phyloP scores from a whole-genome alignment of 2,888 invertebrate species.

The Hololepta plana region DNA sequence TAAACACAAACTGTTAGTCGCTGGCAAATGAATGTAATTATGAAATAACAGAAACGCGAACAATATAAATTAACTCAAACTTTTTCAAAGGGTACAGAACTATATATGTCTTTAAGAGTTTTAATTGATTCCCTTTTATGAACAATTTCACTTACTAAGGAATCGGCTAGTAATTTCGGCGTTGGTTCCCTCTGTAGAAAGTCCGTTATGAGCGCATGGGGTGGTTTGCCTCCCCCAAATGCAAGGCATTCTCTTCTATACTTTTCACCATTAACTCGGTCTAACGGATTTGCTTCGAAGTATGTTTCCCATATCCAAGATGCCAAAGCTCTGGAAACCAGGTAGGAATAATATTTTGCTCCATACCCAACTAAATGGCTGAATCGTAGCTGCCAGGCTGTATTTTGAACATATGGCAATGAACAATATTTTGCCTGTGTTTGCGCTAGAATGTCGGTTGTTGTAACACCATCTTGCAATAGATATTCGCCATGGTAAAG shows the following conservation, averaged over 20 bases:
- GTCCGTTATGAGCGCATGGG: conserved; percentile 56
- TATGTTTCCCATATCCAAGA: conserved; percentile 83
- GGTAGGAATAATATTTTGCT: conserved; percentile 95
- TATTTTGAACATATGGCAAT: conserved; percentile 71
- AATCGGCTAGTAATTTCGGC: conserved; percentile 56
- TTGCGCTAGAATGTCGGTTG: conserved; percentile 55
- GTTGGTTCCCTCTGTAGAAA: conserved; percentile 63
- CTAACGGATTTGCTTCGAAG: conserved; percentile 63
- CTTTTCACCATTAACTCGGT: conserved; percentile 56
- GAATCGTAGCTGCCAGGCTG: conserved; percentile 94
- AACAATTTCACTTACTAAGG: too few relatives aligned
- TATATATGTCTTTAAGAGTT: too few relatives aligned
- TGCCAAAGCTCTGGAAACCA: conserved; percentile 85
- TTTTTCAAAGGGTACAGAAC: too few relatives aligned
- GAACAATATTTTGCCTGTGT: conserved; percentile 71
- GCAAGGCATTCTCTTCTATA: conserved; percentile 61
- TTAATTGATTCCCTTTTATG: too few relatives aligned
- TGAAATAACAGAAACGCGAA: too few relatives aligned
- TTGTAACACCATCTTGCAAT: conserved; percentile 29
- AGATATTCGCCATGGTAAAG: conserved; percentile 57
- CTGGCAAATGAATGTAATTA: too few relatives aligned
- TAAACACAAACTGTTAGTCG: too few relatives aligned
- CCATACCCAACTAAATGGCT: conserved; percentile 96
- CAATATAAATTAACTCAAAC: too few relatives aligned
- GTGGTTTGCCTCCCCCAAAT: conserved; percentile 77